Conservation (phyloP, 2,113 vertebrate genomes). For the Oplegnathus fasciatus region DNA sequence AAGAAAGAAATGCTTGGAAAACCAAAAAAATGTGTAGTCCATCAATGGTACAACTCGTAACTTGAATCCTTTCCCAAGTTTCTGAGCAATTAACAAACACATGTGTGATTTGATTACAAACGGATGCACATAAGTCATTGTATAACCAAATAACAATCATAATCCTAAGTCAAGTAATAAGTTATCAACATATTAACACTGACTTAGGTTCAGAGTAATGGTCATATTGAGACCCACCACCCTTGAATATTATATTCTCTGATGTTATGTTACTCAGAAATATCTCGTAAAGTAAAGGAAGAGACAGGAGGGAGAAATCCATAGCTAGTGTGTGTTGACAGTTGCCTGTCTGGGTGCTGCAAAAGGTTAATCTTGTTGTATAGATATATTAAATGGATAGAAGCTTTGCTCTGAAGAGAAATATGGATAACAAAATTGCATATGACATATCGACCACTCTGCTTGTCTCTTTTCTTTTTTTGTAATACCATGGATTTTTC, state of each 20-base stretch:
- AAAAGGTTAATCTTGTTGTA: constrained; percentile 69
- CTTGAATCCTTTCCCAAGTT: too few species aligned
- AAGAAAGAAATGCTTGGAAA: not conserved
- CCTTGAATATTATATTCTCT: constrained; percentile 1
- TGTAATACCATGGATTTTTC: constrained; percentile 5
- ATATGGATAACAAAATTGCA: constrained; percentile 55
- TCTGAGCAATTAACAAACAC: too few species aligned
- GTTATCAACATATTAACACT: not conserved
- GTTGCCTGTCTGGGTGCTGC: constrained; percentile 54
- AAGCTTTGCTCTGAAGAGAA: constrained; percentile 41
- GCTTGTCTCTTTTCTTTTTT: constrained; percentile 13
- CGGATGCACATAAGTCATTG: too few species aligned
- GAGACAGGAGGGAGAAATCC: constrained; percentile 4
- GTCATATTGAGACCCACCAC: not conserved
- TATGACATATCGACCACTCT: constrained; percentile 40
- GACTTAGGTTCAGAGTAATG: not conserved
- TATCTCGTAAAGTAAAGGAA: not conserved
- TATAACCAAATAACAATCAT: not conserved
- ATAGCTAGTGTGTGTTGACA: constrained; percentile 41
- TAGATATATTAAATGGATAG: constrained; percentile 57
- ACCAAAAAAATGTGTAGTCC: not conserved
- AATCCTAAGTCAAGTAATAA: not conserved
- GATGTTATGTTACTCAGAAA: not conserved
- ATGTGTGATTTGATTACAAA: too few species aligned
- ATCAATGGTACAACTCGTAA: not conserved